Percentiles rank a stretch among this genome's conserved stretches.
Conservation (phyloP, 2,797 vertebrate species). For the Argentina silus region DNA sequence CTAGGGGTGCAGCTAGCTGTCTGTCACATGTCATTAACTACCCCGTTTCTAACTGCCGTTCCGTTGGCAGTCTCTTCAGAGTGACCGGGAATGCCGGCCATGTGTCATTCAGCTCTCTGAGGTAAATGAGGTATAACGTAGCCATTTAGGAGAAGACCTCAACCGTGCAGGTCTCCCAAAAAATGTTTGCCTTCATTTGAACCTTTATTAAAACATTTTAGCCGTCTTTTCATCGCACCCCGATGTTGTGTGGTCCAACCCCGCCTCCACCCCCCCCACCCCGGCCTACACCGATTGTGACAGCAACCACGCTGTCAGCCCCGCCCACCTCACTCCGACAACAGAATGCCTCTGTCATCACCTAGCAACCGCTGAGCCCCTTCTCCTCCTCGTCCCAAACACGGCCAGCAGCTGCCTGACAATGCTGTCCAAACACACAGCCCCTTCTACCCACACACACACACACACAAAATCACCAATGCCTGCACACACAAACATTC, state of each 20-base stretch:
- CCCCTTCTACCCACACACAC: not conserved
- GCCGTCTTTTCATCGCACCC: not conserved
- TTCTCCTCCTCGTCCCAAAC: conserved; percentile 35
- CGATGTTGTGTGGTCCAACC: not conserved
- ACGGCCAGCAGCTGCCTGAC: conserved; percentile 40
- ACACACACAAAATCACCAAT: too few relatives aligned
- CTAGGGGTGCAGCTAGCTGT: not conserved
- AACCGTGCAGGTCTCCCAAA: not conserved
- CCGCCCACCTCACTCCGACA: conserved; percentile 30
- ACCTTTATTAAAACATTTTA: not conserved
- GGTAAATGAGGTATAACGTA: not conserved
- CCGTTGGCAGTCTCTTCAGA: not conserved
- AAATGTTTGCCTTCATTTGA: not conserved
- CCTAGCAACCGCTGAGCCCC: conserved; percentile 69
- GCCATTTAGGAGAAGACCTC: too few relatives aligned
- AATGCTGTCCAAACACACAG: conserved; percentile 32
- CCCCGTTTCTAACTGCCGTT: not conserved
- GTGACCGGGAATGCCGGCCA: not conserved
- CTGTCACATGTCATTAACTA: not conserved
- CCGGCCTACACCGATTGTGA: conserved; percentile 24
- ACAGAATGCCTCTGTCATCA: conserved; percentile 58
- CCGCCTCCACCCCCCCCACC: conserved; percentile 7
- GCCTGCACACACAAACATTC: conserved; percentile 5
- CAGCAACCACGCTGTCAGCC: conserved; percentile 25
- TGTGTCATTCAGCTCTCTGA: not conserved